phyloP scores from a whole-genome alignment of 2,113 vertebrate species.

The Lamprotornis superbus region DNA sequence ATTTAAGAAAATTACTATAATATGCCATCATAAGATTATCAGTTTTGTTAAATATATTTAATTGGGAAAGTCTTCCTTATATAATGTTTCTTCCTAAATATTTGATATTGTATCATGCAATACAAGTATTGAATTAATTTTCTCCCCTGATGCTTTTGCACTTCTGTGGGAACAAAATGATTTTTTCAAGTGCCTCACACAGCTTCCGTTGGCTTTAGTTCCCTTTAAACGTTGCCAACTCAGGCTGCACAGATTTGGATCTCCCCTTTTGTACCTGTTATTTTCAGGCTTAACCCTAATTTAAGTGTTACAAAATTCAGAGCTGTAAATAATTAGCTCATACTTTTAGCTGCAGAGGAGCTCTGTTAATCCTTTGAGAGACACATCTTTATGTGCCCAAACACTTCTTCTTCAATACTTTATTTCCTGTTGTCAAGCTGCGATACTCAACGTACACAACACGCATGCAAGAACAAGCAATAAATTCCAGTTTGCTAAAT shows the following conservation, averaged over 20 bases:
- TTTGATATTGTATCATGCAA: background rate
- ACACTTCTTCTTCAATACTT: background rate
- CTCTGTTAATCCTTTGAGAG: slow-evolving; percentile 25
- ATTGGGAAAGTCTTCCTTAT: background rate
- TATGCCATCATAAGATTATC: background rate
- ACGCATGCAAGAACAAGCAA: slow-evolving; percentile 34
- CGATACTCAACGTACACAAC: background rate
- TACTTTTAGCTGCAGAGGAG: background rate
- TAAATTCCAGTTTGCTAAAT: slow-evolving; percentile 16
- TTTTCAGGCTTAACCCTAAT: slow-evolving; percentile 39
- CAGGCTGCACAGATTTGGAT: slow-evolving; percentile 3
- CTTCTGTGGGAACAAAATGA: slow-evolving; percentile 46
- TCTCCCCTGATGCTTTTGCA: background rate
- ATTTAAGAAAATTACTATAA: background rate
- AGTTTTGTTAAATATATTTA: background rate
- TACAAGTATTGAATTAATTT: slow-evolving; percentile 17
- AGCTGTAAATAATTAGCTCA: slow-evolving; percentile 37
- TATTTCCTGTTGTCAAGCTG: slow-evolving; percentile 34
- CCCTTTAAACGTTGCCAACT: slow-evolving; percentile 38
- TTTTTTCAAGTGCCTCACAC: slow-evolving; percentile 49
- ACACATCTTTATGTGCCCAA: background rate
- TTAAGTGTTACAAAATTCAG: slow-evolving; percentile 10
- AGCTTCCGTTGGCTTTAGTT: slow-evolving; percentile 49
- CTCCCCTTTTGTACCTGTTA: slow-evolving; percentile 41
- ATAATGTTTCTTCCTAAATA: background rate